These are phyloP conservation scores for Hylaea fasciaria DNA, from an alignment of 2,888 invertebrate genomes.

Conservation along the genomic window DNA sequence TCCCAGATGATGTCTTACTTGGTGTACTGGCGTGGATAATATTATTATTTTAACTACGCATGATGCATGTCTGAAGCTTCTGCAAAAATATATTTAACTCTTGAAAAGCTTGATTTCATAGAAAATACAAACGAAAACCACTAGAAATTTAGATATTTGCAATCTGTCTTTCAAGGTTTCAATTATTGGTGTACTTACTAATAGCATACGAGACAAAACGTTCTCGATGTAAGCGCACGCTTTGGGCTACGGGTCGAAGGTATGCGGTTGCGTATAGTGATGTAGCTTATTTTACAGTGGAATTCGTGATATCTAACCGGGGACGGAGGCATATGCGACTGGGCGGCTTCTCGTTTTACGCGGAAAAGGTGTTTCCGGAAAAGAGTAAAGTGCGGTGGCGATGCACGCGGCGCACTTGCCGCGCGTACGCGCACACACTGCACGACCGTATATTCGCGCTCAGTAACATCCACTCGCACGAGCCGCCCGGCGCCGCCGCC, in stretches of 20 bases:
- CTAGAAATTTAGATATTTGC: too few relatives aligned
- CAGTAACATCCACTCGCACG: slow-evolving; percentile 80
- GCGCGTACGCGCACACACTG: slow-evolving; percentile 81
- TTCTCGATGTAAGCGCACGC: slow-evolving; percentile 4
- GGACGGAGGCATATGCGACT: slow-evolving; percentile 82
- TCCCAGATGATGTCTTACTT: too few relatives aligned
- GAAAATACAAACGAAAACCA: too few relatives aligned
- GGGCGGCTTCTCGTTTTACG: slow-evolving; percentile 81
- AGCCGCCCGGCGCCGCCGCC: slow-evolving; percentile 59
- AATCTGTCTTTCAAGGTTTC: neutral
- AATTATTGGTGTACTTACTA: neutral
- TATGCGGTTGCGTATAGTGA: slow-evolving; percentile 51
- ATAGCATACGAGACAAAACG: slow-evolving; percentile 3
- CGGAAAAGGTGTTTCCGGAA: slow-evolving; percentile 82
- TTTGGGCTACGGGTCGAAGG: slow-evolving; percentile 10
- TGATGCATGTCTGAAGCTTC: neutral
- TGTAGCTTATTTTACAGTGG: slow-evolving; percentile 76
- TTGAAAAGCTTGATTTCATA: neutral
- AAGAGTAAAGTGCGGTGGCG: slow-evolving; percentile 83
- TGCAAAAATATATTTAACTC: neutral
- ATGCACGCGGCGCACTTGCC: slow-evolving; percentile 80
- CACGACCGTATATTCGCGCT: slow-evolving; percentile 81
- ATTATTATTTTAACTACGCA: neutral
- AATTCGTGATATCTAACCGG: slow-evolving; percentile 83
- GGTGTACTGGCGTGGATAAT: neutral